phyloP scores from a whole-genome alignment of 2,797 vertebrate genomes.

The Sebastes paucispinis region DNA sequence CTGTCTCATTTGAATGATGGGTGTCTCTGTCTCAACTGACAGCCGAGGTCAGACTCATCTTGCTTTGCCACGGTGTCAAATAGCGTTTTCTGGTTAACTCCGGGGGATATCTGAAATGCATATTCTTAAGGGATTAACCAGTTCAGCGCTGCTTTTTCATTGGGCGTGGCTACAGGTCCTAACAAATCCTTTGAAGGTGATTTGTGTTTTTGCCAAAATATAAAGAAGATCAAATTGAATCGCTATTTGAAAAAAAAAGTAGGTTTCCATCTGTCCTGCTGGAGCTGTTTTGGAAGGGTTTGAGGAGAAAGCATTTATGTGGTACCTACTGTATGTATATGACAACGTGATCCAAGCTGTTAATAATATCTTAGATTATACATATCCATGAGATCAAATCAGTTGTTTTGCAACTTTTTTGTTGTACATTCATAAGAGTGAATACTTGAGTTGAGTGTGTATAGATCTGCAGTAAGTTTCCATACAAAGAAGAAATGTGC shows the following conservation, averaged over 20 bases:
- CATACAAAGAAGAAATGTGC: too few species aligned
- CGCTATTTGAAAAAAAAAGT: neutral
- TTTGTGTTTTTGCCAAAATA: neutral
- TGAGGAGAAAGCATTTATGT: neutral
- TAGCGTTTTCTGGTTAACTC: conserved; percentile 46
- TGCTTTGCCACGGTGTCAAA: conserved; percentile 47
- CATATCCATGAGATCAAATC: neutral
- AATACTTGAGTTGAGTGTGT: too few species aligned
- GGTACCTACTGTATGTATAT: neutral
- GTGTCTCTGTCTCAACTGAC: conserved; percentile 53
- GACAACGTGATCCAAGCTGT: neutral
- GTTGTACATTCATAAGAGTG: too few species aligned
- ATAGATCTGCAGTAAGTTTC: too few species aligned
- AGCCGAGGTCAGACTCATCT: conserved; percentile 58
- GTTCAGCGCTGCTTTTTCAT: conserved; percentile 1
- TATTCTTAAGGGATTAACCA: conserved; percentile 29
- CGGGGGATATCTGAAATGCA: conserved; percentile 22
- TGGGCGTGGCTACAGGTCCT: neutral
- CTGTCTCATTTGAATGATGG: conserved; percentile 75
- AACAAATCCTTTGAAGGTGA: neutral
- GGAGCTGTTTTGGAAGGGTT: neutral
- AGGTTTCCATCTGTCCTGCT: neutral
- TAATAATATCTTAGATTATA: neutral
- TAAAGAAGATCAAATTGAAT: neutral
- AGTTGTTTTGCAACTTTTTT: too few species aligned